phyloP scores from a whole-genome alignment of 1,140 invertebrate species.

The Aradophagus sp. region DNA sequence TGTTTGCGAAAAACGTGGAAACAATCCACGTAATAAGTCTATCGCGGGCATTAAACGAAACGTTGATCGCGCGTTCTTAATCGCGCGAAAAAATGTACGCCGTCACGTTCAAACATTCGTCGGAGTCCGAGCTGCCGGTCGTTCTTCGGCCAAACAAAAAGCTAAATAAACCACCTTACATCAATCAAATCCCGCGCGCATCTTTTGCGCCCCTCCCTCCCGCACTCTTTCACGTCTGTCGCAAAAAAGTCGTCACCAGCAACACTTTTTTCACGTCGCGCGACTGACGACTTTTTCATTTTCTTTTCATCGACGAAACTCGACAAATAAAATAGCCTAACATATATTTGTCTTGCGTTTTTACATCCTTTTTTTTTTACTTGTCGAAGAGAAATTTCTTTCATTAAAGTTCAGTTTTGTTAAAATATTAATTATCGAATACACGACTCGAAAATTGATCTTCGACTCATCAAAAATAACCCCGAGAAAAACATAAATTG shows the following conservation, averaged over 20 bases:
- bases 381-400: too few species aligned
- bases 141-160: conserved; percentile 33
- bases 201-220: too few species aligned
- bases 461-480: too few species aligned
- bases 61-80: conserved; percentile 39
- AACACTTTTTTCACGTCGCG: conserved; percentile 36
- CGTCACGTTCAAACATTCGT: conserved; percentile 42
- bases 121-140: conserved; percentile 27
- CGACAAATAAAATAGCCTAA: too few species aligned
- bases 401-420: too few species aligned
- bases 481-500: too few species aligned
- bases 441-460: too few species aligned
- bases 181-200: conserved; percentile 44
- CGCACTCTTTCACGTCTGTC: conserved; percentile 1
- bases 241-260: conserved; percentile 43
- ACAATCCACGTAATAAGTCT: conserved; percentile 39
- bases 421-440: too few species aligned
- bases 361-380: too few species aligned
- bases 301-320: background rate
- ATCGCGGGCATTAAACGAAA: conserved; percentile 27
- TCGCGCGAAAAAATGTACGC: conserved; percentile 42
- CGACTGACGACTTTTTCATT: conserved; percentile 5
- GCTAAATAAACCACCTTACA: conserved; percentile 41
- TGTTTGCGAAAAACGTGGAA: too few species aligned
- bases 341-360: too few species aligned